phyloP scores from a whole-genome alignment of 2,888 invertebrate genomes.

The Mythimna loreyi region DNA sequence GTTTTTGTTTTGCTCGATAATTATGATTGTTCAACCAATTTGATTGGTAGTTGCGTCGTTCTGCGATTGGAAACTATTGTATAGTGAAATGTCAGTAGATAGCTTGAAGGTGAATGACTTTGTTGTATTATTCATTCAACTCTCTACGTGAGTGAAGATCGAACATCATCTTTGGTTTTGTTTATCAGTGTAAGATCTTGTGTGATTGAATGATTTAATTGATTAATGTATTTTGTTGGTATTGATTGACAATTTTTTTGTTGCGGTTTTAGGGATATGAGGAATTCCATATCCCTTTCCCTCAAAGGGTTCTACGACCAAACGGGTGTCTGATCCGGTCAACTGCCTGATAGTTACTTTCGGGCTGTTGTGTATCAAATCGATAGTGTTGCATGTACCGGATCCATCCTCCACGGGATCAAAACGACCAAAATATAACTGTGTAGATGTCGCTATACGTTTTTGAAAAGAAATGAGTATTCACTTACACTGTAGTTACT shows the following conservation, averaged over 20 bases:
- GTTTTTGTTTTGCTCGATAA: constrained; percentile 45
- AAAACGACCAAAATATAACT: too few species aligned
- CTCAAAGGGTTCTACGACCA: too few species aligned
- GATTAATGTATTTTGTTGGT: background rate
- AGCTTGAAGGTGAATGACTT: constrained; percentile 44
- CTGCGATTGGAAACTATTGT: constrained; percentile 46
- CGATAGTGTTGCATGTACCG: too few species aligned
- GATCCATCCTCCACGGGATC: too few species aligned
- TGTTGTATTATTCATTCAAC: constrained; percentile 40
- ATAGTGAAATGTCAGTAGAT: constrained; percentile 56
- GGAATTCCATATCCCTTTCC: too few species aligned
- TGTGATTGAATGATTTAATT: background rate
- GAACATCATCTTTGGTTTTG: constrained; percentile 2
- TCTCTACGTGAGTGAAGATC: constrained; percentile 16
- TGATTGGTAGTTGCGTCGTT: constrained; percentile 29
- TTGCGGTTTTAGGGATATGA: background rate
- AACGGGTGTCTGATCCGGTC: too few species aligned
- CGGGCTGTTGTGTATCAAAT: too few species aligned
- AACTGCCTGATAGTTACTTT: too few species aligned
- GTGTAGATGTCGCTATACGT: too few species aligned
- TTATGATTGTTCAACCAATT: constrained; percentile 33
- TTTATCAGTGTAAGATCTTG: constrained; percentile 9
- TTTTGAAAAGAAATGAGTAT: constrained; percentile 2
- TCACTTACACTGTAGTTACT: constrained; percentile 6
- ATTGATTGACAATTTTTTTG: too few species aligned